Evolutionary conservation across 2,888 invertebrate genomes (phyloP).

Genomic region (Drosophila macrospina): DNA sequence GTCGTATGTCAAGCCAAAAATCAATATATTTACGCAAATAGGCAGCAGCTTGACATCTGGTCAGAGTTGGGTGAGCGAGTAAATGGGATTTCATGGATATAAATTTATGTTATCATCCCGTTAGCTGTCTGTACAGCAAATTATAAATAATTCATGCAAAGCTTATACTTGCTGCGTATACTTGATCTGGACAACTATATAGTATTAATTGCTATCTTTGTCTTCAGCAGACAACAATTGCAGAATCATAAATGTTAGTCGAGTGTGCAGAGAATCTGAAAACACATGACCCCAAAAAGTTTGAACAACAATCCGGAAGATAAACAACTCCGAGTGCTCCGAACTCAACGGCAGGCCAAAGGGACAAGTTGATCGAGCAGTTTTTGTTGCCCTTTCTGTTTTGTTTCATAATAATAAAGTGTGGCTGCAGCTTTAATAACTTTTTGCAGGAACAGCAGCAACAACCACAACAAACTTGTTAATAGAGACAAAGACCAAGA

Average conservation of each 20-base stretch:
- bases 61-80: constrained; percentile 17
- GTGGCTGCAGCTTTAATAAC: constrained; percentile 76
- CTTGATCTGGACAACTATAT: constrained; percentile 2
- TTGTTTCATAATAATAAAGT: constrained; percentile 77
- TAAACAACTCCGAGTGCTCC: constrained; percentile 62
- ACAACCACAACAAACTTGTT: constrained; percentile 55
- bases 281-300: constrained; percentile 44
- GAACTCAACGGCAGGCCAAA: constrained; percentile 8
- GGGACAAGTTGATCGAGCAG: constrained; percentile 53
- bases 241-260: constrained; percentile 5
- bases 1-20: constrained; percentile 65
- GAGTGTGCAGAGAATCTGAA: constrained; percentile 1
- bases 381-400: constrained; percentile 40
- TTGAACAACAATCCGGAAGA: constrained; percentile 66
- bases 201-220: constrained; percentile 19
- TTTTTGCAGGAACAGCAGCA: constrained; percentile 42
- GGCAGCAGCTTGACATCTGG: constrained; percentile 68
- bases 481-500: constrained; percentile 48
- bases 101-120: constrained; percentile 53
- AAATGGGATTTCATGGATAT: constrained; percentile 36
- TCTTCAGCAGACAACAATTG: constrained; percentile 11
- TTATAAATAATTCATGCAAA: constrained; percentile 50
- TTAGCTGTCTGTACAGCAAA: constrained; percentile 29
- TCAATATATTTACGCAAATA: constrained; percentile 69
- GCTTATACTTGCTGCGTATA: constrained; percentile 6